Evolutionary conservation across 2,113 vertebrate species (phyloP).

Genomic region (Silurus asotus): DNA sequence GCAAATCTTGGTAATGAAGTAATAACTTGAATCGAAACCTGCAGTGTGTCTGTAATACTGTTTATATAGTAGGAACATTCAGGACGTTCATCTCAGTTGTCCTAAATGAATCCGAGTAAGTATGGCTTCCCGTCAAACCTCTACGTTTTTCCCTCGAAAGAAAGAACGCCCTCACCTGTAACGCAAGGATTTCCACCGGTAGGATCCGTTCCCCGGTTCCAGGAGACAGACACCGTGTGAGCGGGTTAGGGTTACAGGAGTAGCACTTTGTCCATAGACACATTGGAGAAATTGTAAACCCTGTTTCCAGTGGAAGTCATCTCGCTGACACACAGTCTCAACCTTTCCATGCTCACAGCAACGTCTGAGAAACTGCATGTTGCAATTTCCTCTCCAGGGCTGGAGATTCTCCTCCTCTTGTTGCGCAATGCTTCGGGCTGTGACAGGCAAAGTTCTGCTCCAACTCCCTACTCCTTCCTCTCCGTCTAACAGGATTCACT

Average conservation of each 20-base stretch:
- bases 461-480: background rate
- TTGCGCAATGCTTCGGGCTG: conserved; percentile 15
- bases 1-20: background rate
- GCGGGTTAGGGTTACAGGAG: background rate
- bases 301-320: background rate
- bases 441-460: background rate
- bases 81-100: background rate
- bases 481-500: background rate
- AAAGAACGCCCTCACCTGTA: background rate
- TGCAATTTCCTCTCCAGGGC: conserved; percentile 43
- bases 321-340: background rate
- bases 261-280: background rate
- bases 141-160: background rate
- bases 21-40: background rate
- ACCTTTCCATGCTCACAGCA: conserved; percentile 28
- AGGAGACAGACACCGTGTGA: background rate
- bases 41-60: background rate
- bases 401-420: background rate
- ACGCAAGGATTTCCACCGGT: too few relatives aligned
- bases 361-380: conserved; percentile 35
- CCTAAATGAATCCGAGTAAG: background rate
- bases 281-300: background rate
- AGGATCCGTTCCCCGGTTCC: too few relatives aligned
- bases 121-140: background rate
- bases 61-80: background rate